These are phyloP conservation scores for Fragum sueziense DNA, from an alignment of 2,888 invertebrate genomes.

Conservation along the genomic window DNA sequence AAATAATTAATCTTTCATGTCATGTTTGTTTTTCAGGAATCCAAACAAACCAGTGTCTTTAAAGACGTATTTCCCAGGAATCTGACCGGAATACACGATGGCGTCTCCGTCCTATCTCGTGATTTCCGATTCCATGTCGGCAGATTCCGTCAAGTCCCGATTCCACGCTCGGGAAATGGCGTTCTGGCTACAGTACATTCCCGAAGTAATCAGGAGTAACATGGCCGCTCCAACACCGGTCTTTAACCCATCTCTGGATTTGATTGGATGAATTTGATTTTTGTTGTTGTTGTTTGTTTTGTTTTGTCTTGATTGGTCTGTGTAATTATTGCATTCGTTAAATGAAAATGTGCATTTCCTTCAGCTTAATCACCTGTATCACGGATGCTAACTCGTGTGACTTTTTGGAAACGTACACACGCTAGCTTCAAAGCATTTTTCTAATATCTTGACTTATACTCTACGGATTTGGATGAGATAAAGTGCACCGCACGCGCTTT, in stretches of 20 bases:
- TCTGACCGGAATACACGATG: conserved; percentile 47
- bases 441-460: too few relatives aligned
- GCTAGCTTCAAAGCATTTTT: too few relatives aligned
- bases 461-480: too few relatives aligned
- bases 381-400: too few relatives aligned
- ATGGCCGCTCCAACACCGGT: neutral
- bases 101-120: conserved; percentile 34
- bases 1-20: too few relatives aligned
- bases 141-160: conserved; percentile 21
- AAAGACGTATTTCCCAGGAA: conserved; percentile 23
- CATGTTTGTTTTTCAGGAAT: too few relatives aligned
- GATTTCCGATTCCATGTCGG: conserved; percentile 29
- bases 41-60: conserved; percentile 40
- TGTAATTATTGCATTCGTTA: too few relatives aligned
- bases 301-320: too few relatives aligned
- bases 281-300: neutral
- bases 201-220: neutral
- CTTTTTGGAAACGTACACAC: too few relatives aligned
- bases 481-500: too few relatives aligned
- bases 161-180: conserved; percentile 32
- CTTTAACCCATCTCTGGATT: neutral
- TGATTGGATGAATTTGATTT: neutral
- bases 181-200: conserved; percentile 37
- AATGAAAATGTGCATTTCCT: too few relatives aligned
- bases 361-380: too few relatives aligned